Conservation (phyloP, 2,113 vertebrate species). For the Psophia crepitans region DNA sequence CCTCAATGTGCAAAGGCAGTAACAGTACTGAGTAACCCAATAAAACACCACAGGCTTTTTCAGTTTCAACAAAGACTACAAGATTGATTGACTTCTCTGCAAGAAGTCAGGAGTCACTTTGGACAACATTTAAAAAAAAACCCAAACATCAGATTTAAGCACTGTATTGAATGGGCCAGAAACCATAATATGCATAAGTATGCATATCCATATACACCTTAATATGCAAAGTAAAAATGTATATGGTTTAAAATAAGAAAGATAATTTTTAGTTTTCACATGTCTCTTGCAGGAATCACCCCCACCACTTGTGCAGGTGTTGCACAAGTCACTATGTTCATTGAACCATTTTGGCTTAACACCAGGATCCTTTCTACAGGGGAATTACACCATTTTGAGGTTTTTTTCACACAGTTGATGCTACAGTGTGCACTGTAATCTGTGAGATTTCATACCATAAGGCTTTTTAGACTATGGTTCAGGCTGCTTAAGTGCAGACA, state of each 20-base stretch:
- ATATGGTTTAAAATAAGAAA: neutral
- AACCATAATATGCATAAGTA: accelerated
- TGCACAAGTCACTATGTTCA: neutral
- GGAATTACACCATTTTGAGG: neutral
- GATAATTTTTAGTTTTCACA: neutral
- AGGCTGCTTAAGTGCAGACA: neutral
- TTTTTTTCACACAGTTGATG: neutral
- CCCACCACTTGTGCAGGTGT: neutral
- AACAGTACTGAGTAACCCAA: neutral
- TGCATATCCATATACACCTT: neutral
- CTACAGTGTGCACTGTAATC: neutral
- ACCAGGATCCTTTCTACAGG: slow-evolving; percentile 3
- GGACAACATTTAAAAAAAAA: neutral
- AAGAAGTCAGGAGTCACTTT: neutral
- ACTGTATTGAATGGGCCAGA: neutral
- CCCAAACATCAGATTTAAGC: neutral
- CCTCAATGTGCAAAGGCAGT: neutral
- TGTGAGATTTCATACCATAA: neutral
- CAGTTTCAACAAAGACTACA: neutral
- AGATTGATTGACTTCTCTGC: neutral
- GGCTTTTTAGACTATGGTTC: neutral
- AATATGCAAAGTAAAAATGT: neutral
- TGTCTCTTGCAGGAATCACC: slow-evolving; percentile 29
- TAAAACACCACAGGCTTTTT: neutral
- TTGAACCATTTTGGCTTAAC: neutral